These are phyloP conservation scores for Percina caprodes DNA, from an alignment of 2,113 vertebrate species.

Conservation along the genomic window DNA sequence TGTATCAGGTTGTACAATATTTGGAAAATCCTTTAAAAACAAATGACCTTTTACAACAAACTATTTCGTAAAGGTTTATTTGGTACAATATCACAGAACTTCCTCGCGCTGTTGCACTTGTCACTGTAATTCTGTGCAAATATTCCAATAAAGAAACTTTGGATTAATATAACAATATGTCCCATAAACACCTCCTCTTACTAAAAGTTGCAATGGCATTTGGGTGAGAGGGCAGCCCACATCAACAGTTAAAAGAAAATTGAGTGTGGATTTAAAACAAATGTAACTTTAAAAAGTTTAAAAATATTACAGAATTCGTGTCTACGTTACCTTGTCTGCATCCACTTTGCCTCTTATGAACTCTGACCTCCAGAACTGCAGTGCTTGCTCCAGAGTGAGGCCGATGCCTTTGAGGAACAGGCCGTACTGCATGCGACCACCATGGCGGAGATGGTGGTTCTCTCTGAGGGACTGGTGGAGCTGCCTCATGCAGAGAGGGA, in stretches of 20 bases:
- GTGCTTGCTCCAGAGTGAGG: constrained; percentile 93
- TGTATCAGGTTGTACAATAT: neutral
- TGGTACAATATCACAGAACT: no score
- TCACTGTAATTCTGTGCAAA: no score
- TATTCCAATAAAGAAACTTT: no score
- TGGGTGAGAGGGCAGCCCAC: neutral
- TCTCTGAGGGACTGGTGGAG: constrained; percentile 91
- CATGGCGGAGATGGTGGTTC: constrained; percentile 94
- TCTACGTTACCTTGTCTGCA: constrained; percentile 91
- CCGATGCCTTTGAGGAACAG: constrained; percentile 97
- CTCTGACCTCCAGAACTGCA: constrained; percentile 97
- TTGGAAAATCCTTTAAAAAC: neutral
- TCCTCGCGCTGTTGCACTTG: no score
- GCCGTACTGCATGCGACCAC: constrained; percentile 97
- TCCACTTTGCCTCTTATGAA: constrained; percentile 95
- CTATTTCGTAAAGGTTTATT: neutral
- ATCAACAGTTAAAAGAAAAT: neutral
- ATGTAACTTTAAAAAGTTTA: no score
- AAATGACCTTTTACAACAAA: neutral
- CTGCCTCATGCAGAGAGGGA: constrained; percentile 95
- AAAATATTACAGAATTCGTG: neutral
- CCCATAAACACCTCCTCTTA: no score
- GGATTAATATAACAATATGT: no score
- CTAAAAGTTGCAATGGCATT: neutral
- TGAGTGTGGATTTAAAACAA: no score